Percentiles rank a stretch among this genome's conserved stretches.
Evolutionary conservation across 1,140 invertebrate genomes (phyloP).

Genomic region (Drosophila pectinifera): DNA sequence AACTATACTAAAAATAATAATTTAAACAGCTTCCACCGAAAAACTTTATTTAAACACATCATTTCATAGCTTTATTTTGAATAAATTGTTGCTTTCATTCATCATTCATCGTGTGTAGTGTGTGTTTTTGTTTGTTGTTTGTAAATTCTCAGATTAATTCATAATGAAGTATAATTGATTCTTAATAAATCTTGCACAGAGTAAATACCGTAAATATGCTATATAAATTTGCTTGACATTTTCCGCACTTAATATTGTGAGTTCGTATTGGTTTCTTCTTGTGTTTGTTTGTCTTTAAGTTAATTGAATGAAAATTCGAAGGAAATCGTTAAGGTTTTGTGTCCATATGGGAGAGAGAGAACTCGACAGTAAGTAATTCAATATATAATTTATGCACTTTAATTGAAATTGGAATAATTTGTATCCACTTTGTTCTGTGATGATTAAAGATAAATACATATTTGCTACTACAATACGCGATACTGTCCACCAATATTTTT

Average conservation of each 20-base stretch:
- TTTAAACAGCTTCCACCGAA: background rate
- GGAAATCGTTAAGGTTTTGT: constrained; percentile 60
- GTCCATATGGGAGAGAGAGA: constrained; percentile 61
- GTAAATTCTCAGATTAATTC: constrained; percentile 77
- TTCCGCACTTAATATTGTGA: constrained; percentile 47
- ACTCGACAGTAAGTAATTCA: constrained; percentile 72
- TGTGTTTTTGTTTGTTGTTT: constrained; percentile 50
- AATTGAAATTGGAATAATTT: constrained; percentile 73
- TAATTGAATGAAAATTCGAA: constrained; percentile 72
- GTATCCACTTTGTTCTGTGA: constrained; percentile 45
- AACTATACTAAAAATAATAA: background rate
- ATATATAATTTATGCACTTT: constrained; percentile 72
- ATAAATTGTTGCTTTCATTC: constrained; percentile 72
- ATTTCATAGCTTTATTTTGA: constrained; percentile 81
- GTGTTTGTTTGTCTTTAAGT: constrained; percentile 44
- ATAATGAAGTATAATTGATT: constrained; percentile 80
- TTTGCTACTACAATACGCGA: constrained; percentile 76
- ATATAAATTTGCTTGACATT: constrained; percentile 68
- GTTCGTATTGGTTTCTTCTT: constrained; percentile 37
- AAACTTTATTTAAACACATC: constrained; percentile 67
- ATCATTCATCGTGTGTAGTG: constrained; percentile 54
- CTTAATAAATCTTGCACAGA: constrained; percentile 80
- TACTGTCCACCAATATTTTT: constrained; percentile 78
- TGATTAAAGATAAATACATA: constrained; percentile 73
- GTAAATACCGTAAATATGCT: constrained; percentile 75